Conservation (phyloP, 2,113 vertebrate genomes). For the Leucoraja erinaceus region DNA sequence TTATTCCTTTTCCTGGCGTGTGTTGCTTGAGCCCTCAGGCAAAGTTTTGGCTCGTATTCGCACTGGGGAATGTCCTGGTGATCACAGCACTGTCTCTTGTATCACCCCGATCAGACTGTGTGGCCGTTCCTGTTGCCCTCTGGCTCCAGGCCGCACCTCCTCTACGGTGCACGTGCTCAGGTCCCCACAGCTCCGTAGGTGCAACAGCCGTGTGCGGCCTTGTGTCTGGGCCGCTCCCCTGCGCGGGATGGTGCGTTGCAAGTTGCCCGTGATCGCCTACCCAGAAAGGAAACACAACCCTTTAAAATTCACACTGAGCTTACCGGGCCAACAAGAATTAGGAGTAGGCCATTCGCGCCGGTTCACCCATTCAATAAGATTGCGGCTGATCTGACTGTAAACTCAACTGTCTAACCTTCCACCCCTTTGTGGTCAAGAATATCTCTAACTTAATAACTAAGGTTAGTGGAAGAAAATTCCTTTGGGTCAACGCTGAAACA, state of each 20-base stretch:
- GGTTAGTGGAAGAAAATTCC: too few species aligned
- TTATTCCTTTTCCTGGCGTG: not conserved
- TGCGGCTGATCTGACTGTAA: too few species aligned
- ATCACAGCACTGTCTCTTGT: constrained; percentile 69
- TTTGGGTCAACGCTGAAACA: too few species aligned
- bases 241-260: constrained; percentile 34
- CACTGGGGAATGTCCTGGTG: not conserved
- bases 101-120: constrained; percentile 66
- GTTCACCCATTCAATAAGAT: too few species aligned
- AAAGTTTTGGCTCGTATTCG: not conserved
- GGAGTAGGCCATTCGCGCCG: too few species aligned
- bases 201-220: constrained; percentile 53
- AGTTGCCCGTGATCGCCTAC: constrained; percentile 55
- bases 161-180: constrained; percentile 58
- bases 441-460: too few species aligned
- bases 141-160: constrained; percentile 39
- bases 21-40: not conserved
- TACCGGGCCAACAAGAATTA: too few species aligned
- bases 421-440: too few species aligned
- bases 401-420: too few species aligned
- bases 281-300: constrained; percentile 21
- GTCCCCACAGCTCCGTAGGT: constrained; percentile 70
- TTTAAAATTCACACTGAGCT: not conserved
- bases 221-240: constrained; percentile 42
- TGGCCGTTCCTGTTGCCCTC: constrained; percentile 50